These are phyloP conservation scores for Chaitophorus viminalis DNA, from an alignment of 2,888 invertebrate genomes.

Conservation along the genomic window DNA sequence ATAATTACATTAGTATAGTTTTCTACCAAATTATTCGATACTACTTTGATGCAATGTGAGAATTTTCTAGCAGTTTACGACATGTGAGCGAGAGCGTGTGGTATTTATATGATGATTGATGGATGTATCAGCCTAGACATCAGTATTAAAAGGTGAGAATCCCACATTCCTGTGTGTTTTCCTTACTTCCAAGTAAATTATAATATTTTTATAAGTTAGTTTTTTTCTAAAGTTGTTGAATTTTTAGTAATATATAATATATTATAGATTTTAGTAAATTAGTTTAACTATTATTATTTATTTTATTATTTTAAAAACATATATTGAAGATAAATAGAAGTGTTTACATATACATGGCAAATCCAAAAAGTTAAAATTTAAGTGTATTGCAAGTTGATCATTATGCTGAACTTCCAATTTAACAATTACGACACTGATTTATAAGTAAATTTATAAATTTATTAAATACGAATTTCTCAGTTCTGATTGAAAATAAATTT, in stretches of 20 bases:
- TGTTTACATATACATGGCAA: neutral
- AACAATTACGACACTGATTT: too few species aligned
- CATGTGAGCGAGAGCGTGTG: slow-evolving; percentile 61
- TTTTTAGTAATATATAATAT: neutral
- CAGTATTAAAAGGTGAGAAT: slow-evolving; percentile 60
- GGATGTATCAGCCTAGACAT: slow-evolving; percentile 59
- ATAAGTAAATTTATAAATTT: too few species aligned
- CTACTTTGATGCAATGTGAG: slow-evolving; percentile 59
- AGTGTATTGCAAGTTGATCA: neutral
- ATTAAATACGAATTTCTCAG: too few species aligned
- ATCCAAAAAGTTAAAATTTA: neutral
- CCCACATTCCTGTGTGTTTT: slow-evolving; percentile 44
- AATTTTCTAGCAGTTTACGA: slow-evolving; percentile 59
- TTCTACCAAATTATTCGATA: slow-evolving; percentile 54
- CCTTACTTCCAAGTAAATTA: slow-evolving; percentile 39
- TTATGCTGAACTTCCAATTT: too few species aligned
- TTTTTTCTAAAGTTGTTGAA: neutral
- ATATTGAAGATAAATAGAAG: neutral
- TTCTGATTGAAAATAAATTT: too few species aligned
- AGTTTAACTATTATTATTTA: neutral
- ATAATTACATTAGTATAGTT: slow-evolving; percentile 42
- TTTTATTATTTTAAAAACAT: neutral
- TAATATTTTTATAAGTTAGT: neutral
- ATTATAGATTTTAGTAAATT: neutral
- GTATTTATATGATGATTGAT: slow-evolving; percentile 58